Evolutionary conservation across 2,113 vertebrate genomes (phyloP).

Genomic region (Calonectris borealis): DNA sequence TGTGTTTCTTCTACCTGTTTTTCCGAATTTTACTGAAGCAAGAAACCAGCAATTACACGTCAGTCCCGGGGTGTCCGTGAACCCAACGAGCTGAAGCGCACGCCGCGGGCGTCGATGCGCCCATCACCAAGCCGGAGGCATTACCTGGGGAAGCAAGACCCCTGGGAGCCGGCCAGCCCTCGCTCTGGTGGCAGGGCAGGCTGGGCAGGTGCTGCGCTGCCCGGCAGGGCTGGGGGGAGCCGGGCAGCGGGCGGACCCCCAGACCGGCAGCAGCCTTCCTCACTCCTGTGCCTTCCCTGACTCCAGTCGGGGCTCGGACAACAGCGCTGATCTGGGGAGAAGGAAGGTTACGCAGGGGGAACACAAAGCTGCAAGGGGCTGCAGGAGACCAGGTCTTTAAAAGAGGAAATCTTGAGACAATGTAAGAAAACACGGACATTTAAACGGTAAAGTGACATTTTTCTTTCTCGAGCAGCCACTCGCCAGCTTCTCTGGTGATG

Average conservation of each 20-base stretch:
- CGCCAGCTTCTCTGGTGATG: fast-evolving
- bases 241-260: background rate
- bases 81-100: background rate
- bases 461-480: background rate
- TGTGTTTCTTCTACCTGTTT: background rate
- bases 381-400: background rate
- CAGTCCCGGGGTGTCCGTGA: background rate
- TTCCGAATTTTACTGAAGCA: constrained; percentile 3
- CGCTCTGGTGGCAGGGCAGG: background rate
- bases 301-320: fast-evolving
- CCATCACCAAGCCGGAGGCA: background rate
- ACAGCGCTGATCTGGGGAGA: background rate
- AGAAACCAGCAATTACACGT: background rate
- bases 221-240: background rate
- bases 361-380: background rate
- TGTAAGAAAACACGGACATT: background rate
- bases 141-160: background rate
- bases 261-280: background rate
- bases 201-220: background rate
- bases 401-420: background rate
- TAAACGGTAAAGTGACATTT: background rate
- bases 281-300: no score
- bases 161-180: background rate
- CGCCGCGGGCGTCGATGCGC: background rate
- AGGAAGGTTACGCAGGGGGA: background rate